Evolutionary conservation across 1,140 invertebrate species (phyloP).

Genomic region (Maniola jurtina): DNA sequence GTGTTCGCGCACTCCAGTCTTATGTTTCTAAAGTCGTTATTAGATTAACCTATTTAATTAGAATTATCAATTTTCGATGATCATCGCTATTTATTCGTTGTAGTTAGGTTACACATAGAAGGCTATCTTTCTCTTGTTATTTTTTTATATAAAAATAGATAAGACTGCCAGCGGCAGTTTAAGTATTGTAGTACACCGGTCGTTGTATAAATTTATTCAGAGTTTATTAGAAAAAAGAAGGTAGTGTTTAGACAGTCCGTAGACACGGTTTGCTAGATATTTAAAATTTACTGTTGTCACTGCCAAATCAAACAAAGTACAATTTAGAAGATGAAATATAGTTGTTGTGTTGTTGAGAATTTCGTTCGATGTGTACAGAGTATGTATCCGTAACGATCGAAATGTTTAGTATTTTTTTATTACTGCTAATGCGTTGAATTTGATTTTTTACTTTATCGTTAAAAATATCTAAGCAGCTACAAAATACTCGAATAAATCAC

Average conservation of each 20-base stretch:
- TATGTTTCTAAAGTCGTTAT: conserved; percentile 59
- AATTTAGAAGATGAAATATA: conserved; percentile 48
- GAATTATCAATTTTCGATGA: conserved; percentile 43
- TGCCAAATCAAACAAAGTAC: conserved; percentile 69
- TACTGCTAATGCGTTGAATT: conserved; percentile 25
- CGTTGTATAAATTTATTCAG: conserved; percentile 34
- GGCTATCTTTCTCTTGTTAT: conserved; percentile 42
- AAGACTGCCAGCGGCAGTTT: conserved; percentile 13
- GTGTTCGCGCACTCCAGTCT: conserved; percentile 54
- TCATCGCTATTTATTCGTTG: conserved; percentile 60
- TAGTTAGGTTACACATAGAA: conserved; percentile 50
- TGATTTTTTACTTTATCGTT: conserved; percentile 38
- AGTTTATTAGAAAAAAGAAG: conserved; percentile 35
- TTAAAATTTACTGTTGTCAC: conserved; percentile 48
- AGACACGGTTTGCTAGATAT: conserved; percentile 42
- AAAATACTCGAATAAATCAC: conserved; percentile 44
- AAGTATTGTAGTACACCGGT: conserved; percentile 13
- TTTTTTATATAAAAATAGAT: conserved; percentile 41
- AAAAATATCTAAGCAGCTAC: conserved; percentile 40
- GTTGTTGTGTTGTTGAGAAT: conserved; percentile 34
- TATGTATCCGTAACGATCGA: conserved; percentile 32
- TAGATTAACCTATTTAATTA: conserved; percentile 29
- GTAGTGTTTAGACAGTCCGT: conserved; percentile 39
- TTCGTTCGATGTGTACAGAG: conserved; percentile 18
- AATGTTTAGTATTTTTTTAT: conserved; percentile 34